A percentile compares a stretch with the other conserved stretches of the same genome.
These are phyloP conservation scores for Macroteleia sp. DNA, from an alignment of 2,888 invertebrate genomes.

Conservation along the genomic window DNA sequence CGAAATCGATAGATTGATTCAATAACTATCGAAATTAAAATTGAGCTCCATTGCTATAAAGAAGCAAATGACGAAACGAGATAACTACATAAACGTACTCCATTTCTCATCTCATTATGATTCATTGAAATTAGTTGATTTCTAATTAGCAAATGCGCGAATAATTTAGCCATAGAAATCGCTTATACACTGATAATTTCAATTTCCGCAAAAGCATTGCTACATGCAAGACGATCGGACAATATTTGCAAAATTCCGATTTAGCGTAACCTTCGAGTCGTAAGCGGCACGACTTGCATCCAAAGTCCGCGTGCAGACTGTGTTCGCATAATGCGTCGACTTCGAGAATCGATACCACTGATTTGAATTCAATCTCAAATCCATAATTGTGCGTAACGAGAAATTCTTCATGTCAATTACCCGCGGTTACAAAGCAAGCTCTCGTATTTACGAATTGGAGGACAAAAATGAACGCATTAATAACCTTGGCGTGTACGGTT, in stretches of 20 bases:
- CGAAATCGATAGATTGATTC: too few species aligned
- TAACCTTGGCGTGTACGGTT: not conserved
- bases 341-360: constrained; percentile 45
- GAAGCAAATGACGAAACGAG: too few species aligned
- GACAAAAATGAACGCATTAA: constrained; percentile 27
- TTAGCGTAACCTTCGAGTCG: constrained; percentile 25
- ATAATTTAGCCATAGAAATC: too few species aligned
- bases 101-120: too few species aligned
- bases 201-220: too few species aligned
- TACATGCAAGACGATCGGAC: too few species aligned
- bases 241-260: constrained; percentile 43
- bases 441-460: constrained; percentile 8
- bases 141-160: too few species aligned
- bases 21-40: too few species aligned
- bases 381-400: constrained; percentile 62
- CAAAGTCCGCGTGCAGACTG: constrained; percentile 10
- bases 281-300: not conserved
- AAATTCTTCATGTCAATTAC: constrained; percentile 64
- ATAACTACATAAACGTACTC: too few species aligned
- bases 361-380: constrained; percentile 54
- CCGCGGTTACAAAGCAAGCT: constrained; percentile 31
- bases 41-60: too few species aligned
- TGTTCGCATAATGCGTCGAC: constrained; percentile 23
- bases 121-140: too few species aligned
- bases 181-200: too few species aligned